Evolutionary conservation across 2,113 vertebrate species (phyloP).

Genomic region (Carassius auratus): DNA sequence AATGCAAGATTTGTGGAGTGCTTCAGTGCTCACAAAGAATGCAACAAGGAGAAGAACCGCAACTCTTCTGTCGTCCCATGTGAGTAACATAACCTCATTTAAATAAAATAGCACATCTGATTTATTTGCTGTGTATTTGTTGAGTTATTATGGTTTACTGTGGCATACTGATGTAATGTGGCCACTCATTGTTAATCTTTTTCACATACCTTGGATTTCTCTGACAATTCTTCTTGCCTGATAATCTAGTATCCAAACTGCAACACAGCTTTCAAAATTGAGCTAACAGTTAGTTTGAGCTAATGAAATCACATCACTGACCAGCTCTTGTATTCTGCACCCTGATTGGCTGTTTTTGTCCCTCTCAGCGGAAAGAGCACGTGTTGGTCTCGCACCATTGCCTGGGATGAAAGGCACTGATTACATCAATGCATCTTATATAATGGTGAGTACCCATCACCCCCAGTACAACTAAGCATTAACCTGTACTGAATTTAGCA

Average conservation of each 20-base stretch:
- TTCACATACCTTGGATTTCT: background rate
- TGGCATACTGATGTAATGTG: background rate
- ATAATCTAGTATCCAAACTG: background rate
- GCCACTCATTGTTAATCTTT: background rate
- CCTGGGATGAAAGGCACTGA: conserved; percentile 94
- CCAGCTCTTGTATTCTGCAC: background rate
- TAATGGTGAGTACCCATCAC: conserved; percentile 86
- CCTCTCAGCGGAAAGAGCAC: conserved; percentile 86
- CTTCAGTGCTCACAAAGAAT: conserved; percentile 93
- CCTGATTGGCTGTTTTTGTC: conserved; percentile 42
- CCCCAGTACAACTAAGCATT: conserved; percentile 39
- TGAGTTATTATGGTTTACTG: background rate
- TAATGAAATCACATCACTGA: conserved; percentile 20
- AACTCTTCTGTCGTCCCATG: conserved; percentile 93
- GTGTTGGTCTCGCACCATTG: conserved; percentile 88
- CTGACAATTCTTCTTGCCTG: background rate
- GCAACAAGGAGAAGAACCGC: conserved; percentile 96
- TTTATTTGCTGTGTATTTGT: background rate
- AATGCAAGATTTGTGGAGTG: conserved; percentile 89
- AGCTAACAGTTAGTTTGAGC: background rate
- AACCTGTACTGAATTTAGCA: conserved; percentile 9
- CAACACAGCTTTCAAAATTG: background rate
- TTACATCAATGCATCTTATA: conserved; percentile 97
- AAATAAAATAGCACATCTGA: background rate
- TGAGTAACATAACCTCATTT: conserved; percentile 73